Evolutionary conservation across 53 echinoderm and acorn worm species (phyloP).

Genomic region (Actinopyga echinites): DNA sequence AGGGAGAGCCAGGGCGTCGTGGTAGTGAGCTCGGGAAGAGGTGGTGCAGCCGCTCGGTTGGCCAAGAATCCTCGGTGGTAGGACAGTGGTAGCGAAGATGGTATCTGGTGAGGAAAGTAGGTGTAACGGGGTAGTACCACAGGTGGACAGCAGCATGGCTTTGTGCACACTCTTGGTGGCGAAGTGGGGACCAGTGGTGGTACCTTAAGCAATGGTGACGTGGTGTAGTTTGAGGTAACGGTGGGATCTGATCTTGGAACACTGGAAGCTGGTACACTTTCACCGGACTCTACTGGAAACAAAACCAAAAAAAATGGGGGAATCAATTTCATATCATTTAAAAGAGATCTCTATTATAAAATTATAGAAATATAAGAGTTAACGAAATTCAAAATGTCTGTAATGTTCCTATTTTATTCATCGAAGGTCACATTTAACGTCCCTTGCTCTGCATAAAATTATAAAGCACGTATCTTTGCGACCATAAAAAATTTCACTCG

Average conservation of each 20-base stretch:
- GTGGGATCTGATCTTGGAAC: neutral
- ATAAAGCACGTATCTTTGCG: no score
- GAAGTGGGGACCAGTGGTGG: neutral
- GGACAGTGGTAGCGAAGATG: neutral
- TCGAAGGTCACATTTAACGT: no score
- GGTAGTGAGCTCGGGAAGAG: no score
- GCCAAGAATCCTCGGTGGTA: neutral
- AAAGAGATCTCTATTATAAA: neutral
- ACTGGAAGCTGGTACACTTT: neutral
- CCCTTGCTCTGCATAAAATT: no score
- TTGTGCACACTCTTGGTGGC: constrained; percentile 18
- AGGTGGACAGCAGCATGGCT: constrained; percentile 24
- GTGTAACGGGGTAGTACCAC: neutral
- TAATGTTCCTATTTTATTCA: no score
- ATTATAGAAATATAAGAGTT: neutral
- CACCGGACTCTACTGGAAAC: neutral
- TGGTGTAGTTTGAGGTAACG: neutral
- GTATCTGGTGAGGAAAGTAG: neutral
- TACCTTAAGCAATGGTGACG: neutral
- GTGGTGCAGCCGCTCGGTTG: no score
- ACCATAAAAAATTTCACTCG: no score
- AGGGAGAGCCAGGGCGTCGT: no score
- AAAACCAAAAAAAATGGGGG: no score
- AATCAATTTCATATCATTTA: neutral
- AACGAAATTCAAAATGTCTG: no score